Percentiles rank a stretch among this genome's conserved stretches.
These are phyloP conservation scores for Hetaerina titia DNA, from an alignment of 2,888 invertebrate species.

Conservation along the genomic window DNA sequence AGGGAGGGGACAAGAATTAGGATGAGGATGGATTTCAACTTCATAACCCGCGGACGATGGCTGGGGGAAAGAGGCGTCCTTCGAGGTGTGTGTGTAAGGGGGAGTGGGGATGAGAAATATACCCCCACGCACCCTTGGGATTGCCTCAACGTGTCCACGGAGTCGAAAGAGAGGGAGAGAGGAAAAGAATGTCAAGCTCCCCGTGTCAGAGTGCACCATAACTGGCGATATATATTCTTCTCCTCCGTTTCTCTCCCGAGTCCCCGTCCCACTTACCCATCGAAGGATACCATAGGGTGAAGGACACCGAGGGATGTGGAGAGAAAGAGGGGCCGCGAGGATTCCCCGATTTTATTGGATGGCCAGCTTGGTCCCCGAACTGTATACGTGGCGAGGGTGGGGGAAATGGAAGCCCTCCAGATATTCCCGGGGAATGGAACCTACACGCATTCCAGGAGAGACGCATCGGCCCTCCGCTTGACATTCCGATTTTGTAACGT, in stretches of 20 bases:
- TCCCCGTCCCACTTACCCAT: background rate
- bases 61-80: background rate
- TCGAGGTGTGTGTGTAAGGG: background rate
- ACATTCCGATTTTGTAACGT: background rate
- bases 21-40: conserved; percentile 23
- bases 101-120: background rate
- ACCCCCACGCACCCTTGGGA: conserved; percentile 42
- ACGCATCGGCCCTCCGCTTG: background rate
- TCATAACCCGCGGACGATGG: conserved; percentile 41
- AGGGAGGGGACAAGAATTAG: conserved; percentile 7
- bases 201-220: conserved; percentile 37
- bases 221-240: conserved; percentile 25
- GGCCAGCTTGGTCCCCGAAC: conserved; percentile 13
- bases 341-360: conserved; percentile 34
- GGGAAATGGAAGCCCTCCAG: conserved; percentile 16
- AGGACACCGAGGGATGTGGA: background rate
- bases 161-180: conserved; percentile 5
- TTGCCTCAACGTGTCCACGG: conserved; percentile 22
- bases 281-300: too few species aligned
- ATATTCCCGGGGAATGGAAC: background rate
- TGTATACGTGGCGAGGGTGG: background rate
- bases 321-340: background rate
- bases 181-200: conserved; percentile 36
- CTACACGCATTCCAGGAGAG: background rate
- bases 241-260: background rate